Evolutionary conservation across 2,797 vertebrate species (phyloP).

Genomic region (Pseudochaenichthys georgianus): DNA sequence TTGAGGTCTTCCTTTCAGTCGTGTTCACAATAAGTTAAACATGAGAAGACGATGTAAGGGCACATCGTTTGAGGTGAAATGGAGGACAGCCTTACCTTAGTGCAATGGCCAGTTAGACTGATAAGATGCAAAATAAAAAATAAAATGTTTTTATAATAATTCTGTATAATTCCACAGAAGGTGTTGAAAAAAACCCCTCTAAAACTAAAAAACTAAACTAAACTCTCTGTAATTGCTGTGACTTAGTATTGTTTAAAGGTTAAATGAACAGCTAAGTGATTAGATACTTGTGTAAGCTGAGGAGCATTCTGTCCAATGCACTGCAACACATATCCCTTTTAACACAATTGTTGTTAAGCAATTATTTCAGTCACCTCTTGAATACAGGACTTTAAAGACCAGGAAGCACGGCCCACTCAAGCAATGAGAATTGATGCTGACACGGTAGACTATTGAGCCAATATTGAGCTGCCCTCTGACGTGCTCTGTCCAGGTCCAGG

Average conservation of each 20-base stretch:
- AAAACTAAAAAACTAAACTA: too few species aligned
- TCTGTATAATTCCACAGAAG: slow-evolving; percentile 4
- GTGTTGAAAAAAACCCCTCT: too few species aligned
- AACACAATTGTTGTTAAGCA: slow-evolving; percentile 27
- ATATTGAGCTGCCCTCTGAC: slow-evolving; percentile 46
- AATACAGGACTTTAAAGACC: slow-evolving; percentile 41
- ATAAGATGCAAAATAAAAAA: slow-evolving; percentile 36
- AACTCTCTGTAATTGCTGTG: background rate
- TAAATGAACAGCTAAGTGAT: slow-evolving; percentile 34
- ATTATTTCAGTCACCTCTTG: slow-evolving; percentile 22
- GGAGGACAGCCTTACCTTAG: slow-evolving; percentile 58
- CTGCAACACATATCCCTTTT: slow-evolving; percentile 17
- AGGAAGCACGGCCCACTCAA: slow-evolving; percentile 1
- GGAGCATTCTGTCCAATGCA: slow-evolving; percentile 15
- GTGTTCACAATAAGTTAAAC: slow-evolving; percentile 45
- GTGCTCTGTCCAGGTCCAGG: slow-evolving; percentile 19
- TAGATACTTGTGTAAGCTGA: slow-evolving; percentile 16
- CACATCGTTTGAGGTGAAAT: slow-evolving; percentile 51
- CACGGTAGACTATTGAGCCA: slow-evolving; percentile 32
- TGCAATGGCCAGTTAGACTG: slow-evolving; percentile 4
- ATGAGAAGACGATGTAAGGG: slow-evolving; percentile 40
- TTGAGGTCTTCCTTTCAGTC: slow-evolving; percentile 46
- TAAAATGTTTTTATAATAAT: background rate
- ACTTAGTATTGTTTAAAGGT: background rate
- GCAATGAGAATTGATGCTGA: slow-evolving; percentile 30